Percentiles rank a stretch among this genome's conserved stretches.
Conservation (phyloP, 2,888 invertebrate species). For the Pilophorus perplexus region DNA sequence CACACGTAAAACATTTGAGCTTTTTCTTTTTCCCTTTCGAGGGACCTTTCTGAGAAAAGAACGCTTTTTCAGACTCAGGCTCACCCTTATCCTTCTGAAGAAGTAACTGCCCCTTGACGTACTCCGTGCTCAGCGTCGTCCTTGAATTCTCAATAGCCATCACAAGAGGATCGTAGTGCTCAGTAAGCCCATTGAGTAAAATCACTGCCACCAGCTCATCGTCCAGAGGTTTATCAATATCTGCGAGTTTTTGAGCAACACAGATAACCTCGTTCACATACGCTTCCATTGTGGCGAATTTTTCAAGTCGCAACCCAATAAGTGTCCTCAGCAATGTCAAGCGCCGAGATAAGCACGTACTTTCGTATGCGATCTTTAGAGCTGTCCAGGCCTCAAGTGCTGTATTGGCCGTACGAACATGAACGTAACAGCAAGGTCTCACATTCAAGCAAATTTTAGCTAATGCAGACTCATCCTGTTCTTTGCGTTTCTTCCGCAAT, state of each 20-base stretch:
- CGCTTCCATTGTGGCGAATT: background rate
- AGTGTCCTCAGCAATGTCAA: constrained; percentile 1
- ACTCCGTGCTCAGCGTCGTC: too few species aligned
- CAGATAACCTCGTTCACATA: constrained; percentile 14
- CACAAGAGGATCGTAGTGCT: constrained; percentile 24
- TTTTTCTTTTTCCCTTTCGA: too few species aligned
- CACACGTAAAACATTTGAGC: too few species aligned
- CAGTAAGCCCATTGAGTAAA: constrained; percentile 22
- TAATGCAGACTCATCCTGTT: background rate
- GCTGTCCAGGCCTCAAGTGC: constrained; percentile 15
- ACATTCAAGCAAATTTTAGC: constrained; percentile 23
- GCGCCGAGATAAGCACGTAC: constrained; percentile 1
- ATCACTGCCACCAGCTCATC: constrained; percentile 30
- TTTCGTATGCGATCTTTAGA: constrained; percentile 7
- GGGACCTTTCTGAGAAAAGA: too few species aligned
- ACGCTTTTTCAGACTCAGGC: too few species aligned
- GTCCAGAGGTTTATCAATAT: constrained; percentile 7
- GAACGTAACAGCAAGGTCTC: background rate
- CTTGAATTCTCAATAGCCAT: constrained; percentile 24
- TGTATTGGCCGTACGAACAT: constrained; percentile 2
- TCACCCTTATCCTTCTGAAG: too few species aligned
- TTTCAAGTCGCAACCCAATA: background rate
- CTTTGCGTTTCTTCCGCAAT: too few species aligned
- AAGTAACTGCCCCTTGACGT: too few species aligned
- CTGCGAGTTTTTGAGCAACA: background rate